These are phyloP conservation scores for Anadara kagoshimensis DNA, from an alignment of 1,140 invertebrate genomes.

Conservation along the genomic window DNA sequence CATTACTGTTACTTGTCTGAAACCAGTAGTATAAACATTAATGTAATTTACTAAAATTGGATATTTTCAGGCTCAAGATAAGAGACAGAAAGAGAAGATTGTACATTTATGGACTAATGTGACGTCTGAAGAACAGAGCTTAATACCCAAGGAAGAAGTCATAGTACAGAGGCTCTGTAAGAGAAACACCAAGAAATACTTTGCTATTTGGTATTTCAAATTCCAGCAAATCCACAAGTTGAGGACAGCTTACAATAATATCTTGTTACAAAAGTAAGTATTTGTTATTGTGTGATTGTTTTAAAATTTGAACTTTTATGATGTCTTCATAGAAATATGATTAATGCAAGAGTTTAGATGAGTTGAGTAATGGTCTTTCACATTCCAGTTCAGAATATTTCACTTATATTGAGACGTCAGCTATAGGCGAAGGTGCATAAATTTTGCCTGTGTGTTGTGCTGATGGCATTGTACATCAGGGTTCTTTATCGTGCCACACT, in stretches of 20 bases:
- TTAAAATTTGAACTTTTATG: not conserved
- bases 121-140: conserved; percentile 42
- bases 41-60: no score
- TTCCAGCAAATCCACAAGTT: conserved; percentile 38
- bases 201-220: conserved; percentile 42
- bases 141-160: conserved; percentile 40
- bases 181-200: conserved; percentile 38
- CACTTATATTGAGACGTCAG: no score
- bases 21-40: no score
- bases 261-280: conserved; percentile 39
- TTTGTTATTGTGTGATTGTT: not conserved
- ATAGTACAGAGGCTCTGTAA: conserved; percentile 35
- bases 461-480: no score
- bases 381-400: no score
- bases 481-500: no score
- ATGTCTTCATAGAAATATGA: not conserved
- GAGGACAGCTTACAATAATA: conserved; percentile 36
- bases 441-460: no score
- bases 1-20: no score
- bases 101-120: conserved; percentile 48
- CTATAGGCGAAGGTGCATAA: no score
- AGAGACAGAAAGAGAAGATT: conserved; percentile 39
- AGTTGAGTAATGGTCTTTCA: no score
- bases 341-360: no score
- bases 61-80: conserved; percentile 41